Percentiles rank a stretch among this genome's conserved stretches.
These are phyloP conservation scores for Taphrorychus bicolor DNA, from an alignment of 2,888 invertebrate species.

Conservation along the genomic window DNA sequence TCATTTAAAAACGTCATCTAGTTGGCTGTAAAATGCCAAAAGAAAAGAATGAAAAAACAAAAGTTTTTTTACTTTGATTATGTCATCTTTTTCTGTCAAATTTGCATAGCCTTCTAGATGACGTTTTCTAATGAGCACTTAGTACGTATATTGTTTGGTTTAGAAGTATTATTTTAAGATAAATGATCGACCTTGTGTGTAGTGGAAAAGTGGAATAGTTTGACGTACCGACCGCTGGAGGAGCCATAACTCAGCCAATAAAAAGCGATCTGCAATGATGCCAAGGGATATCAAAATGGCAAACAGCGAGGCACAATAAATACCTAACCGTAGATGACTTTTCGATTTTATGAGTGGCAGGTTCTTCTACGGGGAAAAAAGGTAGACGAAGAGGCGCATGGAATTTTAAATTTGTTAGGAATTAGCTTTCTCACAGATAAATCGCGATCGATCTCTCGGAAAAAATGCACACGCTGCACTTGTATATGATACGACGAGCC, in stretches of 20 bases:
- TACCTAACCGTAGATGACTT: conserved; percentile 50
- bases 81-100: too few relatives aligned
- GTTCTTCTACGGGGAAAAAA: conserved; percentile 39
- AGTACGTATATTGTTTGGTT: not conserved
- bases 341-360: conserved; percentile 47
- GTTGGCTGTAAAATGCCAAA: too few relatives aligned
- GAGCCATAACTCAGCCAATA: not conserved
- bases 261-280: conserved; percentile 18
- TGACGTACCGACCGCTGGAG: conserved; percentile 3
- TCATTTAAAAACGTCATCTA: too few relatives aligned
- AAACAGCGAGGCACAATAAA: conserved; percentile 46
- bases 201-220: not conserved
- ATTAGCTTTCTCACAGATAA: conserved; percentile 54
- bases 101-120: too few relatives aligned
- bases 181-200: not conserved
- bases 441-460: conserved; percentile 46
- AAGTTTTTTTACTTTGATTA: too few relatives aligned
- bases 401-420: conserved; percentile 53
- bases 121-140: too few relatives aligned
- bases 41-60: not conserved
- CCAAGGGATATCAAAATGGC: conserved; percentile 30
- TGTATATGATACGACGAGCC: not conserved
- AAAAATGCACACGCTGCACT: conserved; percentile 36
- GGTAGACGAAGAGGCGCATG: conserved; percentile 45
- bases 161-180: not conserved